Evolutionary conservation across 2,888 invertebrate genomes (phyloP), one percentile per base, ranked within the genome.

Genomic region (Hypena proboscidalis): DNA sequence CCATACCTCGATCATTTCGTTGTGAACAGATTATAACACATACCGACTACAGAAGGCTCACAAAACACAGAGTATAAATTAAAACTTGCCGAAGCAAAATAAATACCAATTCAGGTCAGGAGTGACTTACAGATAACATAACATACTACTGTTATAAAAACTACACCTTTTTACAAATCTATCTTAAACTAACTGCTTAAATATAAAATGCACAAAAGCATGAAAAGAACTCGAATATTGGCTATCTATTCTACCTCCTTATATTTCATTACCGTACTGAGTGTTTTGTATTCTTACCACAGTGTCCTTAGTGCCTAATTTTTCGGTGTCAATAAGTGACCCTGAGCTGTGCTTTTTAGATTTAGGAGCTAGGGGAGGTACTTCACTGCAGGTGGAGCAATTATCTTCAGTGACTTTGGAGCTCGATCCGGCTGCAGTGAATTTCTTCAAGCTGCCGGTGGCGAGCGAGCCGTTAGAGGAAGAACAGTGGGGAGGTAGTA

Each of bases 401-500:
- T 75, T 82, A 43, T 90, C 90, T 23, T 90, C 90, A 0, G 70
- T 54, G 9, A 78, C 70, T 52, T 77, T 82, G 0, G 83, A 81
- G 48, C 77, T 82, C 2, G 85, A 83, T 5, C 87, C 76, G 0
- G 83, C 84, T 1, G 76, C 66, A 22, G 78, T 84, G 53, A 88
- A 83, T 46, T 89, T 88, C 41, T 85, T 86, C 2, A 90, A 67
- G 59, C 90, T 90, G 19, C 86, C 82, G 0, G 85, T 85, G 6
- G 89, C 77, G 0, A 91, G 67, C 1, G 90, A 90, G 13, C 91
- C 90, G 45, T 86, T 91, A 8, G 91, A 91, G 0, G 90, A 83
- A 1, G 89, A 88, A 50, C 86, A 87, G 48, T 89, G 87, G 1
- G 90, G 83, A 0, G 88, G 87, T 6, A 91, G 64, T 1, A 91